Evolutionary conservation across 2,888 invertebrate genomes (phyloP).

Genomic region (Charanyca ferruginea): DNA sequence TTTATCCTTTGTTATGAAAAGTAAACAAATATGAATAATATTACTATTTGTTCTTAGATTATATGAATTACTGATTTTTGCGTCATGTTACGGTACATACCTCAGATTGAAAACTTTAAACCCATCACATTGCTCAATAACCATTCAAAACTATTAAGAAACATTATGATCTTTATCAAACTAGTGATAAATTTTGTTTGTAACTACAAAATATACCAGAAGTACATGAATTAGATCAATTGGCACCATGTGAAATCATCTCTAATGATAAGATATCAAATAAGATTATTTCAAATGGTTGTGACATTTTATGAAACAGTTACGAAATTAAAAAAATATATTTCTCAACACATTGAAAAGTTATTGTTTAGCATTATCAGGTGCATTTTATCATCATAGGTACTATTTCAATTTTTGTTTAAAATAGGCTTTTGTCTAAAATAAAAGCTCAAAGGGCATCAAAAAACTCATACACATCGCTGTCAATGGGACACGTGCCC

Average conservation of each 20-base stretch:
- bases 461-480: too few species aligned
- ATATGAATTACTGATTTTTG: not conserved
- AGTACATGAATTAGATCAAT: constrained; percentile 58
- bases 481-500: too few species aligned
- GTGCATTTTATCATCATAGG: constrained; percentile 78
- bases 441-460: too few species aligned
- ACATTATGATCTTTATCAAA: constrained; percentile 47
- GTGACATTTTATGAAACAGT: not conserved
- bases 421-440: too few species aligned
- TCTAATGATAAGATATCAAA: constrained; percentile 19
- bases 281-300: constrained; percentile 65
- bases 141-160: constrained; percentile 69
- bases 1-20: constrained; percentile 56
- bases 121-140: constrained; percentile 82
- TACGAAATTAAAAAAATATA: not conserved
- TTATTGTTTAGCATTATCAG: constrained; percentile 77
- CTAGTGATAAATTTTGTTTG: constrained; percentile 62
- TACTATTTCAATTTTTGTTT: constrained; percentile 6
- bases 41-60: not conserved
- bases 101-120: constrained; percentile 90
- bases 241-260: constrained; percentile 53
- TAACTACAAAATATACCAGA: constrained; percentile 66
- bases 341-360: constrained; percentile 67
- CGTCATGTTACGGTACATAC: constrained; percentile 30
- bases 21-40: not conserved